Evolutionary conservation across 2,888 invertebrate genomes (phyloP).

Genomic region (Dasypogon diadema): DNA sequence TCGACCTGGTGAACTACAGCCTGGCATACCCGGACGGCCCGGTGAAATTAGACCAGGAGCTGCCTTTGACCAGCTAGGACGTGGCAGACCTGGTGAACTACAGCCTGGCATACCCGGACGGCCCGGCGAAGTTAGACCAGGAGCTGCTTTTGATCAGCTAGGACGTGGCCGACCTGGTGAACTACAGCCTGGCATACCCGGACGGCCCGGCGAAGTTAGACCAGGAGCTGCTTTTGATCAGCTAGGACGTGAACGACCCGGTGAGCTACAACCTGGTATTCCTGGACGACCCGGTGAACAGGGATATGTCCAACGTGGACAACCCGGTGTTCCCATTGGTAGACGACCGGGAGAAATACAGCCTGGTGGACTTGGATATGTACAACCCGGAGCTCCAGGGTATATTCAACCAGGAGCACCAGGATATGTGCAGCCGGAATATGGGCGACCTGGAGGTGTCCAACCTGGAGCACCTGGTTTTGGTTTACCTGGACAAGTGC

Average conservation of each 20-base stretch:
- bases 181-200: not conserved
- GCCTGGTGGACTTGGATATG: not conserved
- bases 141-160: not conserved
- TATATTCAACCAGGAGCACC: slow-evolving; percentile 17
- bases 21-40: not conserved
- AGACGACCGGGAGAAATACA: not conserved
- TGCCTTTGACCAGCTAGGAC: no score
- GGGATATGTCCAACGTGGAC: slow-evolving; percentile 15
- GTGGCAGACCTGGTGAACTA: not conserved
- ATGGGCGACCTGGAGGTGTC: not conserved
- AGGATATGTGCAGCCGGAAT: slow-evolving; percentile 33
- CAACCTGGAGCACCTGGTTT: not conserved
- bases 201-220: not conserved
- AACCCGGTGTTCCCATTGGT: not conserved
- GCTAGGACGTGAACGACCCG: not conserved
- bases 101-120: not conserved
- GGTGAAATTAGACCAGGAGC: not conserved
- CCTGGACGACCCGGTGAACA: not conserved
- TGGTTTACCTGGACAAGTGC: not conserved
- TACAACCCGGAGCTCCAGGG: not conserved
- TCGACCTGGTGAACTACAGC: not conserved
- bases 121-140: not conserved
- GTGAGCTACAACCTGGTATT: not conserved
- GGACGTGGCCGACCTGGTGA: not conserved
- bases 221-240: not conserved